Evolutionary conservation across 2,888 invertebrate genomes (phyloP), one percentile per base, ranked within the genome.

Genomic region (Apamea anceps): DNA sequence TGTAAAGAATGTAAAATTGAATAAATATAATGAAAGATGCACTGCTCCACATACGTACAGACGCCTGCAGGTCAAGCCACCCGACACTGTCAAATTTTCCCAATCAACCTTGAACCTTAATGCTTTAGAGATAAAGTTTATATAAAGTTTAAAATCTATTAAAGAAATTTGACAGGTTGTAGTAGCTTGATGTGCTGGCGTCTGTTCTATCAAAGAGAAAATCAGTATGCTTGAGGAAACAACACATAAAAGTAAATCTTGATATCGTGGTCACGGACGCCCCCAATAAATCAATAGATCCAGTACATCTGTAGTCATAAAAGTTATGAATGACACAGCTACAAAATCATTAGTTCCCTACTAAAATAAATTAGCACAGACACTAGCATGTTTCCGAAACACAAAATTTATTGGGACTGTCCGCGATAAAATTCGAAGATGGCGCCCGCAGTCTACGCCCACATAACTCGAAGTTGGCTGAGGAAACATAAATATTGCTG

Each of bases 401-500:
- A 79, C 72, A 45, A 21, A 74, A 66, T 82, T 84, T 77, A 78
- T 79, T 77, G 13, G 74, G 77, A 89, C 68, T 87, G 87, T 90
- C 91, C 88, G 85, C 81, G 82, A 84, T 88, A 89, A 87, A 80
- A 66, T 48, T 80, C 75, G 87, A 88, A 84, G 81, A 88, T 90
- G 88, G 91, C 75, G 71, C 85, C 86, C 80, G 72, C 82, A 89
- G 78, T 72, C 8, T 72, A 89, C 94, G 91, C 94, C 93, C 91
- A 94, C 94, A 78, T 78, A 72, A 87, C 80, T 83, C 78, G 67
- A 79, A 84, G 86, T 95, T 95, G 95, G 94, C 95, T 93, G 84
- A 92, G 93, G 92, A 94, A 93, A 94, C 92, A 95, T 95, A 95
- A 96, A 96, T 95, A 95, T 94, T 92, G 89, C 87, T 89, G 91